Evolutionary conservation across 2,113 vertebrate genomes (phyloP).

Genomic region (Pyxicephalus adspersus): DNA sequence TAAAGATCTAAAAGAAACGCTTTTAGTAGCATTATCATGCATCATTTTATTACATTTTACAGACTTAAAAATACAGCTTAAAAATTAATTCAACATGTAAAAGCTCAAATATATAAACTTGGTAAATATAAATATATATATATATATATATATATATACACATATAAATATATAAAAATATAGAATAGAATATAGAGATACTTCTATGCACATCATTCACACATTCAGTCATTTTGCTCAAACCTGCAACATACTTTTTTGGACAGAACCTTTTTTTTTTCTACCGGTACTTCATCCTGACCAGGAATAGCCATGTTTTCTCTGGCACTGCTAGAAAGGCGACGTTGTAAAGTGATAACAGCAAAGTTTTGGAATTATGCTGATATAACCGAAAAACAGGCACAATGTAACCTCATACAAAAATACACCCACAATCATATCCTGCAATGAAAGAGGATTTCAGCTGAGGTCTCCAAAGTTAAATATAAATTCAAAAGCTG

Average conservation of each 20-base stretch:
- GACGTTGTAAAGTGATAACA: slow-evolving; percentile 44
- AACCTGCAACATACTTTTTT: background rate
- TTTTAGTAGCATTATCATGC: no score
- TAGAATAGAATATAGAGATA: no score
- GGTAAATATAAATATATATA: no score
- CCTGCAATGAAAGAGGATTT: slow-evolving; percentile 21
- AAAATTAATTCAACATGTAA: no score
- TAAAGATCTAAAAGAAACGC: no score
- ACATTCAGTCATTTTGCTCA: background rate
- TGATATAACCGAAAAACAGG: slow-evolving; percentile 44
- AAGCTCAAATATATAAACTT: no score
- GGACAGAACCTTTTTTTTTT: slow-evolving; percentile 29
- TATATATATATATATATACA: no score
- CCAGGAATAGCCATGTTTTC: slow-evolving; percentile 39
- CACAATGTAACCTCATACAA: slow-evolving; percentile 33
- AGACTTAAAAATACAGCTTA: no score
- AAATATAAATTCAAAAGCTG: slow-evolving; percentile 28
- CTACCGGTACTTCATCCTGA: background rate
- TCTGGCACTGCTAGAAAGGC: slow-evolving; percentile 27
- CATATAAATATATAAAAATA: no score
- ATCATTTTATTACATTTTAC: no score
- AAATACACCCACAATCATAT: slow-evolving; percentile 36
- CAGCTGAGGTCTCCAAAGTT: slow-evolving; percentile 35
- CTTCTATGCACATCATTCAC: no score
- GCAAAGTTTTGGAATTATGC: slow-evolving; percentile 39